These are phyloP conservation scores for Coremacera marginata DNA, from an alignment of 2,888 invertebrate species.

Conservation along the genomic window DNA sequence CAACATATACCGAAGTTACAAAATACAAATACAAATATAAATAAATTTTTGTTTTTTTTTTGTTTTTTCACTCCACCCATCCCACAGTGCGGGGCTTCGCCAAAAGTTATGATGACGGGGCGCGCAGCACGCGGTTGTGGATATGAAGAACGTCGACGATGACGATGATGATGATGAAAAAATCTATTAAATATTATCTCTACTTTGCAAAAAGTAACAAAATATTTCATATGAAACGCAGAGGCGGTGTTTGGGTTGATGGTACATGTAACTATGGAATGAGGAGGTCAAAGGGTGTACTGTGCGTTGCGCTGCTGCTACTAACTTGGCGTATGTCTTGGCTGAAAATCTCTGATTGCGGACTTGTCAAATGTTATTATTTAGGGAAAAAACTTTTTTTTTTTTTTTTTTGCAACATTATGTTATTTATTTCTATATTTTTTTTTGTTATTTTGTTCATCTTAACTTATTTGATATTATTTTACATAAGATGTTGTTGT, in stretches of 20 bases:
- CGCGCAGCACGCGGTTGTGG: background rate
- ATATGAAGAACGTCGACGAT: background rate
- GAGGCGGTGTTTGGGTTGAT: background rate
- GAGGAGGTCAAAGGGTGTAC: background rate
- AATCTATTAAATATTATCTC: conserved; percentile 44
- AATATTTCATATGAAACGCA: conserved; percentile 20
- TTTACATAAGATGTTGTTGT: no score
- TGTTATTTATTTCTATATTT: background rate
- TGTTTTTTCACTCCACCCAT: background rate
- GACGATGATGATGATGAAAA: conserved; percentile 36
- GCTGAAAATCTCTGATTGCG: conserved; percentile 24
- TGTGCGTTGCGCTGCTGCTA: no score
- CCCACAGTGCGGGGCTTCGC: background rate
- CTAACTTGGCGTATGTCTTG: conserved; percentile 2
- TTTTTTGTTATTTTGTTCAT: no score
- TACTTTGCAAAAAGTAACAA: conserved; percentile 25
- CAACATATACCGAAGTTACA: conserved; percentile 1
- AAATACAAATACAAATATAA: conserved; percentile 17
- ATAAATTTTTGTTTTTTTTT: background rate
- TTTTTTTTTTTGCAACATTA: background rate
- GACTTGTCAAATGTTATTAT: conserved; percentile 16
- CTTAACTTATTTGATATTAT: background rate
- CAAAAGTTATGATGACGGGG: conserved; percentile 18
- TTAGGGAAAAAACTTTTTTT: conserved; percentile 11
- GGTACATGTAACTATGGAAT: background rate